Percentiles rank a stretch among this genome's conserved stretches.
These are phyloP conservation scores for Diabrotica virgifera DNA, from an alignment of 1,140 invertebrate genomes.

Conservation along the genomic window DNA sequence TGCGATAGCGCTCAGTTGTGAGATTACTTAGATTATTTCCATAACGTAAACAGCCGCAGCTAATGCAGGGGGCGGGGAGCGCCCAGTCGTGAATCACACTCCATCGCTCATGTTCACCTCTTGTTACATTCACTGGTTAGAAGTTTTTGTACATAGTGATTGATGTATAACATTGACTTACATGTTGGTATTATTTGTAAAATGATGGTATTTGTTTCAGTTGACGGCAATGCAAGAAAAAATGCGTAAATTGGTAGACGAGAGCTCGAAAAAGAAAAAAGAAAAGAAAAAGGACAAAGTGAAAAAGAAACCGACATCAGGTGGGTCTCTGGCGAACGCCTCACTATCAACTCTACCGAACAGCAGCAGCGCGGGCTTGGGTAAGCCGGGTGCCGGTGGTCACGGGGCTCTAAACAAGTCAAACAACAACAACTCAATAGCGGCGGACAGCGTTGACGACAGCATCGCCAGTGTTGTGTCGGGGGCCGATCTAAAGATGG, in stretches of 20 bases:
- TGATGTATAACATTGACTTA: too few relatives aligned
- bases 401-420: slow-evolving; percentile 54
- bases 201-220: slow-evolving; percentile 45
- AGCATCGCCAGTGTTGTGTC: slow-evolving; percentile 55
- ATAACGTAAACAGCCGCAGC: too few relatives aligned
- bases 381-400: slow-evolving; percentile 51
- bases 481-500: slow-evolving; percentile 55
- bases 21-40: too few relatives aligned
- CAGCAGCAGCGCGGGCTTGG: slow-evolving; percentile 47
- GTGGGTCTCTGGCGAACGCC: slow-evolving; percentile 5
- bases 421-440: slow-evolving; percentile 51
- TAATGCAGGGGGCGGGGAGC: too few relatives aligned
- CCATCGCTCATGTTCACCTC: too few relatives aligned
- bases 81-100: too few relatives aligned
- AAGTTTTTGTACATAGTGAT: too few relatives aligned
- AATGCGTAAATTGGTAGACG: slow-evolving; percentile 83
- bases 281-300: slow-evolving; percentile 75
- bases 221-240: slow-evolving; percentile 88
- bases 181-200: too few relatives aligned
- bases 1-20: too few relatives aligned
- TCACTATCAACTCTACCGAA: slow-evolving; percentile 32
- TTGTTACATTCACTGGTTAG: too few relatives aligned
- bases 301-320: slow-evolving; percentile 53
- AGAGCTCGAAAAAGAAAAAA: slow-evolving; percentile 75
- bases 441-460: slow-evolving; percentile 56